A percentile compares a stretch with the other conserved stretches of the same genome.
Conservation (phyloP, 2,113 vertebrate species). For the Plecturocebus donacophilus region DNA sequence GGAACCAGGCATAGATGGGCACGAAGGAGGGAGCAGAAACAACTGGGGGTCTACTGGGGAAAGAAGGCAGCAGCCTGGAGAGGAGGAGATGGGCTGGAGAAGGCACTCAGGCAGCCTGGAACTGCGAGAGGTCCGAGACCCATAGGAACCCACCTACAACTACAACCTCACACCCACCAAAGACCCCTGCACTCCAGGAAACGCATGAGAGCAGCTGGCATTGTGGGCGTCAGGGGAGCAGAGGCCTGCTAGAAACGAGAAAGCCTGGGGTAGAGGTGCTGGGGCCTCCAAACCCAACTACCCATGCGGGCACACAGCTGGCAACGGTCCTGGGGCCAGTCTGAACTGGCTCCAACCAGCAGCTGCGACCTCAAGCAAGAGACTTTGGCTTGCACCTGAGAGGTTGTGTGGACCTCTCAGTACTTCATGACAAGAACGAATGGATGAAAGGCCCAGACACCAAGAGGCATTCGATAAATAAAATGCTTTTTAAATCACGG, state of each 20-base stretch:
- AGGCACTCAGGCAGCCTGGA: neutral
- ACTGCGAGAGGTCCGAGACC: too few species aligned
- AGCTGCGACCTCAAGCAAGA: neutral
- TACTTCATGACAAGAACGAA: rapidly evolving
- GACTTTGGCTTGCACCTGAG: neutral
- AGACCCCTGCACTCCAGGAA: rapidly evolving
- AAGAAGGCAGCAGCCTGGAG: neutral
- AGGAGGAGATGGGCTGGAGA: neutral
- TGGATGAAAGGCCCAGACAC: rapidly evolving
- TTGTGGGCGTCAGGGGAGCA: too few species aligned
- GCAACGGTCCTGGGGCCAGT: rapidly evolving
- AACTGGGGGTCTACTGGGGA: neutral
- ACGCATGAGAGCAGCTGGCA: too few species aligned
- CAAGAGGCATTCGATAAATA: rapidly evolving
- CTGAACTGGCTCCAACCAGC: rapidly evolving
- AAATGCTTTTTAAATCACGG: rapidly evolving
- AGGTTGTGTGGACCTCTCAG: rapidly evolving
- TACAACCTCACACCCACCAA: rapidly evolving
- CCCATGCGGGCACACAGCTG: rapidly evolving
- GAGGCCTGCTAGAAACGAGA: neutral
- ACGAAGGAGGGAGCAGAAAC: neutral
- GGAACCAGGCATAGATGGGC: neutral
- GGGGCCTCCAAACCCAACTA: neutral
- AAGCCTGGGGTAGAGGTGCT: neutral
- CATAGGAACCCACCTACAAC: neutral